Evolutionary conservation across 2,888 invertebrate species (phyloP), one percentile per base, ranked within the genome.

Genomic region (Erebia epiphron): DNA sequence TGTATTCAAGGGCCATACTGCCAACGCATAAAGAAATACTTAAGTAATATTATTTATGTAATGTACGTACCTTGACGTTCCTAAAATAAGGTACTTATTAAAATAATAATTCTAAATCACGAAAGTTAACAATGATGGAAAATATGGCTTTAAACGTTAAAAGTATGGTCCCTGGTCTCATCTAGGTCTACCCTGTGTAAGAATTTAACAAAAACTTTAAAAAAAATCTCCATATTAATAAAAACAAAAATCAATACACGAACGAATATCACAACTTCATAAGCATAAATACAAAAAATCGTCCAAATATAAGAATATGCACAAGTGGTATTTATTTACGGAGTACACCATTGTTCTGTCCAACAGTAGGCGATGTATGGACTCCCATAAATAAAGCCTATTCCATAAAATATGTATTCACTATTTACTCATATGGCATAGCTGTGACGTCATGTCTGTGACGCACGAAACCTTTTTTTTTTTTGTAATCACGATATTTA

Each of bases 271-370:
- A 35, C 35, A 35, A 35, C 35, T 35, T 46, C 13, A 49, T 21
- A 43, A 21, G 66, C 11, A 43, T 18, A 26, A 35, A 43, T n/a
- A 66, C 54, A 56, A 64, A 54, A 56, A 57, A 46, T 66, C 43
- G 26, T 43, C 56, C 56, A 66, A 62, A 62, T 62, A 62, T 18
- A 13, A 21, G 14, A 66, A 66, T 66, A 56, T 56, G 56, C 56
- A 49, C 62, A 66, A 66, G 66, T 66, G 54, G 56, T 66, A 66
- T 66, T 66, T 56, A 56, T 66, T 66, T 54, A 43, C 56, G 7
- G 35, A 35, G 35, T 49, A 21, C 21, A 5, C 66, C 66, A 66
- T 66, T 66, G 66, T 66, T 18, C 66, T 66, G 56, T 66, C 43
- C 13, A n/a, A 7, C 43, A 10, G 18, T 2, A 14, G 16, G 35